Percentiles rank a stretch among this genome's conserved stretches.
Evolutionary conservation across 2,888 invertebrate genomes (phyloP).

Genomic region (Acleris literana): DNA sequence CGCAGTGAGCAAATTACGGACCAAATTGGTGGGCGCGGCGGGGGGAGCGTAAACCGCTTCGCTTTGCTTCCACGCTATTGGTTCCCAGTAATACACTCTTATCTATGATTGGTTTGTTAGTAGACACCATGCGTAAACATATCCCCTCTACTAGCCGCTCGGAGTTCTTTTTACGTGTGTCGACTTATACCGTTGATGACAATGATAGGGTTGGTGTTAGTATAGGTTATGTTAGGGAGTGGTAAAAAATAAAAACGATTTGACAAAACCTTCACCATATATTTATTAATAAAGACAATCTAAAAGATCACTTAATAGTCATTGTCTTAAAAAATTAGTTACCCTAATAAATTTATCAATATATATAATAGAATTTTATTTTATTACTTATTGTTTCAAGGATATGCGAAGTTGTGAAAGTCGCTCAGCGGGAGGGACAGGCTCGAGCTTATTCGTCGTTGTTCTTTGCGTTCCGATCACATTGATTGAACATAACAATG

Average conservation of each 20-base stretch:
- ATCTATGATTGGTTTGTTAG: too few species aligned
- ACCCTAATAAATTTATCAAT: conserved; percentile 84
- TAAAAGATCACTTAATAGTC: conserved; percentile 84
- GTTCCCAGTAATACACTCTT: too few species aligned
- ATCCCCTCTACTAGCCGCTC: too few species aligned
- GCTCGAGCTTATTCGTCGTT: conserved; percentile 73
- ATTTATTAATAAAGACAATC: conserved; percentile 84
- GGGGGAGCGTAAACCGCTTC: too few species aligned
- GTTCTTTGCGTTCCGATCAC: conserved; percentile 73
- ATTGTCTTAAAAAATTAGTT: conserved; percentile 84
- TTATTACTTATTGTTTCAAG: conserved; percentile 83
- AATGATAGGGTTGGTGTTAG: background rate
- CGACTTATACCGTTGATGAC: too few species aligned
- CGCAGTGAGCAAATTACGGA: too few species aligned
- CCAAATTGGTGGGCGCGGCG: too few species aligned
- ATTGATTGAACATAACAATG: conserved; percentile 78
- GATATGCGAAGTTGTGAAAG: conserved; percentile 83
- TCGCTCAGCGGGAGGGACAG: conserved; percentile 64
- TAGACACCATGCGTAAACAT: too few species aligned
- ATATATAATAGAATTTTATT: conserved; percentile 75
- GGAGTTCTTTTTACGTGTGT: too few species aligned
- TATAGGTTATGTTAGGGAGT: conserved; percentile 23
- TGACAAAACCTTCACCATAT: conserved; percentile 83
- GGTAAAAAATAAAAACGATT: conserved; percentile 70
- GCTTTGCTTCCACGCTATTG: too few species aligned